These are phyloP conservation scores for Actenoides lindsayi DNA, from an alignment of 2,113 vertebrate species.

Conservation along the genomic window DNA sequence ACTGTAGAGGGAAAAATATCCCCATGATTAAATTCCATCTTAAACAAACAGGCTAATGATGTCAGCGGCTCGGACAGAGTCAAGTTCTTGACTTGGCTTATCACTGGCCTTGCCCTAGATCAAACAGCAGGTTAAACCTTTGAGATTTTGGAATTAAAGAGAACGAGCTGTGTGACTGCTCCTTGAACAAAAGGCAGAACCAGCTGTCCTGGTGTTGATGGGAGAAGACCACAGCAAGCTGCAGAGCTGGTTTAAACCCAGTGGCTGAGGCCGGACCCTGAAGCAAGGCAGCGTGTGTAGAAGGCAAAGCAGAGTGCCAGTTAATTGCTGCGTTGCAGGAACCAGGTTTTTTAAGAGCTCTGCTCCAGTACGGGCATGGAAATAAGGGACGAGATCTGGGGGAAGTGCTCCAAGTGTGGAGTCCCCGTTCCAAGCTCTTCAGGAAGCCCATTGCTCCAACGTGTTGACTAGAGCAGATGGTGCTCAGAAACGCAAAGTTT, in stretches of 20 bases:
- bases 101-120: constrained; percentile 33
- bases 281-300: accelerated
- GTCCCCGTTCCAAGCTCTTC: accelerated
- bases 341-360: neutral
- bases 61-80: constrained; percentile 61
- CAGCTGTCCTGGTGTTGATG: neutral
- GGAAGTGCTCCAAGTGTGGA: neutral
- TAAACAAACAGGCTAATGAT: constrained; percentile 71
- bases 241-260: neutral
- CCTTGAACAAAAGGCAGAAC: constrained; percentile 14
- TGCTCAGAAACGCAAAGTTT: neutral
- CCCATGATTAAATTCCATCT: constrained; percentile 65
- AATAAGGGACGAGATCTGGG: neutral
- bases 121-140: constrained; percentile 38
- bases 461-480: neutral
- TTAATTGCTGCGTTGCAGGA: neutral
- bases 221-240: neutral
- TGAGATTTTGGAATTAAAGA: constrained; percentile 1
- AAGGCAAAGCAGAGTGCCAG: neutral
- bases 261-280: neutral
- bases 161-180: constrained; percentile 17
- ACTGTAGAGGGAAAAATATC: constrained; percentile 28
- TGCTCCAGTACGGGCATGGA: neutral
- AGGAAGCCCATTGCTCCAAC: neutral
- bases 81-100: constrained; percentile 45